phyloP scores from a whole-genome alignment of 2,797 vertebrate genomes.

The Sphenopsis melanotis region DNA sequence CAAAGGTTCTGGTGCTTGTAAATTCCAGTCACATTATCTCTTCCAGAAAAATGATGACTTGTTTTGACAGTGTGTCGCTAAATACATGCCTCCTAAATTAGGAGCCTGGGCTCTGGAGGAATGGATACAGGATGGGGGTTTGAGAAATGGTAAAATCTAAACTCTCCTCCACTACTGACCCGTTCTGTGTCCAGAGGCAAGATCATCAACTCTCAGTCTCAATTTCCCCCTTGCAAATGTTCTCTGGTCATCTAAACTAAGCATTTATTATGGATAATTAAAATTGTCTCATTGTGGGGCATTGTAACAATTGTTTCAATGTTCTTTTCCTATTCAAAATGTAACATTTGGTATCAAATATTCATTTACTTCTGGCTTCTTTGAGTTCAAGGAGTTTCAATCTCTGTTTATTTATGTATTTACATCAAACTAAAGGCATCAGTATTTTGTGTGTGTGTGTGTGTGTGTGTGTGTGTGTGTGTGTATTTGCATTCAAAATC shows the following conservation, averaged over 20 bases:
- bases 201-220: neutral
- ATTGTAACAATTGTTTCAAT: neutral
- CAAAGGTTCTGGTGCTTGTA: conserved; percentile 38
- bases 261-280: neutral
- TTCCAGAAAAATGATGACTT: conserved; percentile 21
- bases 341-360: neutral
- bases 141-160: neutral
- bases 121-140: neutral
- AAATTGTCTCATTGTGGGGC: neutral
- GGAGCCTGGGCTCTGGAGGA: neutral
- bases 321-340: neutral
- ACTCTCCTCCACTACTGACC: neutral
- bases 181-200: neutral
- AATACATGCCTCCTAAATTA: conserved; percentile 30
- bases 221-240: neutral
- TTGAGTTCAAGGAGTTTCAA: neutral
- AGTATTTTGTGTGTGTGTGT: too few species aligned
- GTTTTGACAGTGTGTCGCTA: conserved; percentile 33
- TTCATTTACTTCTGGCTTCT: neutral
- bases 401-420: neutral
- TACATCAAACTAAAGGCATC: neutral
- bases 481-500: neutral
- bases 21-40: conserved; percentile 50
- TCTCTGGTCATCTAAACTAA: neutral
- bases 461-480: neutral